Evolutionary conservation across 2,888 invertebrate genomes (phyloP), one percentile per base, ranked within the genome.

Genomic region (Argyra leucocephala): DNA sequence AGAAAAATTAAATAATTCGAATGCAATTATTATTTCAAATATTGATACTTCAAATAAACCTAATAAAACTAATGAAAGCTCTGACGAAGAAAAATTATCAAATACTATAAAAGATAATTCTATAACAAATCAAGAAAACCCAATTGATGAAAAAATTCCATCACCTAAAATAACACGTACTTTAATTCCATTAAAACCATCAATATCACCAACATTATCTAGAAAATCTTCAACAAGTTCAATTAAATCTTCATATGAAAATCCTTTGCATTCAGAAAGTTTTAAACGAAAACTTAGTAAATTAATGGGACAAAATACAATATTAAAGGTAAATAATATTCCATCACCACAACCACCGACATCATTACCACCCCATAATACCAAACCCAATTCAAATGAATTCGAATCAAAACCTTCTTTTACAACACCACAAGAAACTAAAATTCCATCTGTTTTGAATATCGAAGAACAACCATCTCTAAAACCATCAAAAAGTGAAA

Each of bases 401-500:
- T n/a, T n/a, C n/a, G n/a, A n/a, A n/a, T n/a, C n/a, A n/a, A n/a
- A n/a, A n/a, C n/a, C n/a, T n/a, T n/a, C n/a, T n/a, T n/a, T n/a
- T n/a, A 58, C 58, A 10, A 10, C 37, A 21, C 23, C 37, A 9
- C 64, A 60, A 3, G 21, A 26, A 21, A n/a, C n/a, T n/a, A n/a
- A n/a, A n/a, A n/a, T n/a, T n/a, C n/a, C n/a, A n/a, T n/a, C n/a
- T n/a, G n/a, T n/a, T n/a, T n/a, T n/a, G n/a, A n/a, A n/a, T n/a
- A 60, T 15, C 22, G 60, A 64, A 1, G 22, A 48, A 18, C 18
- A 12, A n/a, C 61, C 31, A 26, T 21, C 57, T 22, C 67, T 77
- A 1, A 75, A 76, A 67, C 73, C 74, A 66, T 75, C 76, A 23
- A 77, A 75, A 71, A 78, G 76, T 66, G 78, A 78, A 71, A 70